Conservation (phyloP, 2,113 vertebrate genomes). For the Holacanthus passer region DNA sequence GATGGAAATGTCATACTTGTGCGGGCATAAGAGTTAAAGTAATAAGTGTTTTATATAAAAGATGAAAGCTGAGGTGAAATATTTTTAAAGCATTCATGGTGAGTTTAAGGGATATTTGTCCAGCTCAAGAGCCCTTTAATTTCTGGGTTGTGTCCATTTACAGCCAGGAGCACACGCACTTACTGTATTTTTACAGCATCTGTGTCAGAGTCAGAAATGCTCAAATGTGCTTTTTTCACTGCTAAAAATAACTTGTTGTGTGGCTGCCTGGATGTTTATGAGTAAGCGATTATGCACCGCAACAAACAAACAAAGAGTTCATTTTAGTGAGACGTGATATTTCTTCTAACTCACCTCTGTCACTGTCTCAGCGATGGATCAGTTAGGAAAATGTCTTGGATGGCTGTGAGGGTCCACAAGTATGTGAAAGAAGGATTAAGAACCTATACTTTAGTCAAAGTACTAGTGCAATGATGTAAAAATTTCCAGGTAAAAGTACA, state of each 20-base stretch:
- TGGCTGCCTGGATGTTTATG: neutral
- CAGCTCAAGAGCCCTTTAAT: neutral
- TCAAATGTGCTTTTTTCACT: neutral
- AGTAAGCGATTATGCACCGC: neutral
- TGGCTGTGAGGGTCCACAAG: neutral
- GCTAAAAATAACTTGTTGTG: slow-evolving; percentile 22
- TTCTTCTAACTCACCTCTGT: neutral
- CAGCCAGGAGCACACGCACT: neutral
- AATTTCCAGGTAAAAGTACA: too few relatives aligned
- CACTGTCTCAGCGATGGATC: neutral
- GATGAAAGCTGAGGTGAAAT: neutral
- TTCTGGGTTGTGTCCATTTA: neutral
- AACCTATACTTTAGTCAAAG: neutral
- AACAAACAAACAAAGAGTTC: neutral
- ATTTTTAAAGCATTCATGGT: neutral
- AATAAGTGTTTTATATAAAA: neutral
- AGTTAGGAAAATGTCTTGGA: neutral
- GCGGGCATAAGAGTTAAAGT: neutral
- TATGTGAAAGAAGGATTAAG: neutral
- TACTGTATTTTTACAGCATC: neutral
- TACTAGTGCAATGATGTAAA: neutral
- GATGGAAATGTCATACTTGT: neutral
- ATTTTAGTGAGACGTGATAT: neutral
- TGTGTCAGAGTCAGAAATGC: too few relatives aligned
- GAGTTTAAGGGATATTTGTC: neutral